A percentile compares a stretch with the other conserved stretches of the same genome.
These are phyloP conservation scores for Vultur gryphus DNA, from an alignment of 2,797 vertebrate species.

Conservation along the genomic window DNA sequence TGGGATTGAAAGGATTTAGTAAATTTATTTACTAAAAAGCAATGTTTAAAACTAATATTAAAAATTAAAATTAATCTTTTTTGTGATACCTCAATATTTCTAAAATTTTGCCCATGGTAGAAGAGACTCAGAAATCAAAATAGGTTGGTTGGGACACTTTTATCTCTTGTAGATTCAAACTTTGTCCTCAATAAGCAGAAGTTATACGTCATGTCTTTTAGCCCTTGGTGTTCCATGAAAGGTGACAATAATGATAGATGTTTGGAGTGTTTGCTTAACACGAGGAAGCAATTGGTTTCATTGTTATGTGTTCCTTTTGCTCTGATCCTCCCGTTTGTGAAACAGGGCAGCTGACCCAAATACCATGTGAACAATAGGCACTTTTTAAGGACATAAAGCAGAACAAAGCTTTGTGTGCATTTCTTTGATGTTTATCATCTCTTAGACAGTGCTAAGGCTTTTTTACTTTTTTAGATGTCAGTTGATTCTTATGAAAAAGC, in stretches of 20 bases:
- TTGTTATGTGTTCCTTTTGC: background rate
- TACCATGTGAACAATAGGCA: background rate
- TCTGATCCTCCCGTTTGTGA: background rate
- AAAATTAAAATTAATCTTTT: background rate
- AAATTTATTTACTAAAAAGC: background rate
- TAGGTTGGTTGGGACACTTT: background rate
- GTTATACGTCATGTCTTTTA: background rate
- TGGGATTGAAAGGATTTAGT: background rate
- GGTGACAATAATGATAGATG: background rate
- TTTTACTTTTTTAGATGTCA: background rate
- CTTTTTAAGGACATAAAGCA: background rate
- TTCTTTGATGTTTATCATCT: background rate
- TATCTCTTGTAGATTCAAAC: background rate
- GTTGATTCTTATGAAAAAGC: background rate
- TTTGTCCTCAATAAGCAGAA: background rate
- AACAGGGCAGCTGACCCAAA: background rate
- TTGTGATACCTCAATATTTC: background rate
- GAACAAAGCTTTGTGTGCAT: background rate
- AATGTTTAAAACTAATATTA: background rate
- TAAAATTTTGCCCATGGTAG: fast-evolving
- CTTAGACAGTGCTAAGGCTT: background rate
- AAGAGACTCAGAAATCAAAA: background rate
- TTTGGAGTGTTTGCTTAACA: background rate
- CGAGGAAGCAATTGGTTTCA: background rate
- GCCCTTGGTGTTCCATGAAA: background rate